Conservation (phyloP, 2,113 vertebrate species). For the Sardina pilchardus region DNA sequence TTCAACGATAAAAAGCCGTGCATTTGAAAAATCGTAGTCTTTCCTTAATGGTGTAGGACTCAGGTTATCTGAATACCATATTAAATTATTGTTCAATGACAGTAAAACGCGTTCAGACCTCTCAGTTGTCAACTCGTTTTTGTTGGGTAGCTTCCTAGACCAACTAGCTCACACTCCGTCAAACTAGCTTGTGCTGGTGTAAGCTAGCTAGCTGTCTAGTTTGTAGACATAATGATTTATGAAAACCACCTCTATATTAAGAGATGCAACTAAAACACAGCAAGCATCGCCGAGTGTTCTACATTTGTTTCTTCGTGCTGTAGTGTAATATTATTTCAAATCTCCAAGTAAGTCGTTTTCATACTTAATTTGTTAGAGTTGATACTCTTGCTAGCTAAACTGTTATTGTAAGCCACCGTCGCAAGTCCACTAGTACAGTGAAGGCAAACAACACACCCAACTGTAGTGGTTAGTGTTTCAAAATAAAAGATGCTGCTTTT, state of each 20-base stretch:
- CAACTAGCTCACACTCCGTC: not conserved
- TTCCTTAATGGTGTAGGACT: not conserved
- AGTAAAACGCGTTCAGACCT: not conserved
- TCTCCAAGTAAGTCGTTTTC: not conserved
- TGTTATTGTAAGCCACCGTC: slow-evolving; percentile 18
- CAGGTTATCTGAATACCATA: not conserved
- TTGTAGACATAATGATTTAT: not conserved
- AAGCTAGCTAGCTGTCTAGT: slow-evolving; percentile 2
- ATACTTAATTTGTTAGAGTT: slow-evolving; percentile 18
- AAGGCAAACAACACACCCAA: not conserved
- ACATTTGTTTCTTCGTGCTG: slow-evolving; percentile 14
- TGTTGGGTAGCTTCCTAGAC: not conserved
- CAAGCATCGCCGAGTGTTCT: not conserved
- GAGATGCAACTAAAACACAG: not conserved
- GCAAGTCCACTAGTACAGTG: slow-evolving; percentile 26
- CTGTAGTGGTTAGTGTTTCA: not conserved
- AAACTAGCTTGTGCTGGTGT: not conserved
- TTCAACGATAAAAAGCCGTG: not conserved
- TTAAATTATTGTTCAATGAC: not conserved
- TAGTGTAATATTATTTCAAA: slow-evolving; percentile 6
- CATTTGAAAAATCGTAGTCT: not conserved
- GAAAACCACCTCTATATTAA: slow-evolving; percentile 12
- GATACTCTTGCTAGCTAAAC: slow-evolving; percentile 13
- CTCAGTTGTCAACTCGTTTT: slow-evolving; percentile 7
- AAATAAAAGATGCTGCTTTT: not conserved